Evolutionary conservation across 1,140 invertebrate genomes (phyloP), one percentile per base, ranked within the genome.

Genomic region (Tetraneura akinire): DNA sequence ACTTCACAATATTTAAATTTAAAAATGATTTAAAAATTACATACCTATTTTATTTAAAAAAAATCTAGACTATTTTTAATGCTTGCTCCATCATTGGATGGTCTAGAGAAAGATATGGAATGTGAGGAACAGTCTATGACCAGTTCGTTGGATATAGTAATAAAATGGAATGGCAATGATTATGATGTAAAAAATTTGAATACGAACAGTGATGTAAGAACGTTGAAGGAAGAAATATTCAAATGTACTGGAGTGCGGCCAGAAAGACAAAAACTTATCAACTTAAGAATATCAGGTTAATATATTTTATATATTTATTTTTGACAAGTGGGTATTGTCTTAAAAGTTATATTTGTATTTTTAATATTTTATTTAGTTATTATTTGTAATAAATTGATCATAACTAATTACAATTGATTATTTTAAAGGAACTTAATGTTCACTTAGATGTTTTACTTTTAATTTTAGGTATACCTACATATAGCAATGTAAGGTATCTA

Each of bases 101-200:
- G 45, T 14, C 9, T 51, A 71, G 26, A 16, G 1, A 78, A 60
- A 62, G 18, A 74, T 26, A 78, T 78, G 74, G 74, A 78, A 26
- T 45, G 55, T 6, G 53, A 78, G 16, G 74, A 78, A 14, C 74
- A 78, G 21, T 45, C 53, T 10, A 0, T n/a, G 3, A 47, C 3
- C 37, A 62, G 37, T 60, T 26, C 11, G 18, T 80, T 86, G 42
- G 88, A 88, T 83, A 87, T 95, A 70, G 89, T 90, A 82, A 90
- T 98, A 5, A 97, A 97, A 89, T 98, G 96, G 96, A 92, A 91
- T 85, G 95, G 94, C 45, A 92, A 94, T 84, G 94, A 96, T 84
- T 94, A 91, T 85, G 88, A 90, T 83, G 89, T 96, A 66, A 87
- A 87, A 29, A 91, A 90, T 82, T 87, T 92, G 83, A 87, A 86